Conservation (phyloP, 2,797 vertebrate species). For the Falco biarmicus region DNA sequence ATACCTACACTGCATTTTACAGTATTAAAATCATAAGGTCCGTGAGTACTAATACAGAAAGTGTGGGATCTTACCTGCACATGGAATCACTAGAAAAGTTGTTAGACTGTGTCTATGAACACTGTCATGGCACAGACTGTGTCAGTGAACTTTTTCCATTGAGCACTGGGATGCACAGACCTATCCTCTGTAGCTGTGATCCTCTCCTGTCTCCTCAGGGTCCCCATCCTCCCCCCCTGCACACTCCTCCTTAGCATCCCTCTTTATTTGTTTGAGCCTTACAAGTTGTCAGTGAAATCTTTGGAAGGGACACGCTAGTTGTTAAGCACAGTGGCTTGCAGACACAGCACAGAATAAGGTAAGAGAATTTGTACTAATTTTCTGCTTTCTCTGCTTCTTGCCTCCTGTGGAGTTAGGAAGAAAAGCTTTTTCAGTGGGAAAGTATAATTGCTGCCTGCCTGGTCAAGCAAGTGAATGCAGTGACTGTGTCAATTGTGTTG, state of each 20-base stretch:
- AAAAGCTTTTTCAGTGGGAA: conserved; percentile 6
- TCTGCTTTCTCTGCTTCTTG: not conserved
- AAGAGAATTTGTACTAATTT: not conserved
- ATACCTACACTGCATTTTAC: not conserved
- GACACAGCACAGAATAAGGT: not conserved
- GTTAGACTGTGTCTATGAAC: not conserved
- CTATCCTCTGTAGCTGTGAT: not conserved
- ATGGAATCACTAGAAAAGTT: not conserved
- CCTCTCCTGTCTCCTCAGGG: not conserved
- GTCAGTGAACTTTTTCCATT: not conserved
- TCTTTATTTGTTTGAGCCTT: not conserved
- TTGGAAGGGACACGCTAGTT: not conserved
- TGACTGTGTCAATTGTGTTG: conserved; percentile 17
- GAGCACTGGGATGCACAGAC: not conserved
- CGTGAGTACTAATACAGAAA: not conserved
- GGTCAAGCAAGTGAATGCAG: conserved; percentile 7
- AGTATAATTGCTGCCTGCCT: not conserved
- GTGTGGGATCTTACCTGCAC: not conserved
- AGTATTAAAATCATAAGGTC: not conserved
- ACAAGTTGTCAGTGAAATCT: not conserved
- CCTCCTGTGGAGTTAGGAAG: not conserved
- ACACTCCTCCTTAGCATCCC: not conserved
- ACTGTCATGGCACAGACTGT: not conserved
- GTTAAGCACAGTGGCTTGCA: not conserved
- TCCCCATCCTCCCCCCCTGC: not conserved